Base-by-base conservation (phyloP, 2,113 vertebrate species). In the Oryzias curvinotus region DNA sequence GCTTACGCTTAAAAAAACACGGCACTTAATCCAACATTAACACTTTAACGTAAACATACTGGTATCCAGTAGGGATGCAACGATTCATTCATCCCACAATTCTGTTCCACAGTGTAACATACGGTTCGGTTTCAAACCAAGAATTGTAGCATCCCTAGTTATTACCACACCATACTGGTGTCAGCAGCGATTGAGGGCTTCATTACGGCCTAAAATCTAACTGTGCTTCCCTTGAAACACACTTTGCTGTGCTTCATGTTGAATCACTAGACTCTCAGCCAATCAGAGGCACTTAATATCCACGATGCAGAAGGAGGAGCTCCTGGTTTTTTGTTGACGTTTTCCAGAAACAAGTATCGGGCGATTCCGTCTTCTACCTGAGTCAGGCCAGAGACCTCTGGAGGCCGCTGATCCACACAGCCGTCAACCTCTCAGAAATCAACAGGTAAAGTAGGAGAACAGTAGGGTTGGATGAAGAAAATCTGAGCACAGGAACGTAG, bases 351-450 rank as follows among this genome's bases (percentile, higher is more conserved):
- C 18, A 80, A 72, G 64, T 89, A 14, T 60, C 84, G 0, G 90
- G 86, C 43, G 48, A 26, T 8, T 61, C 78, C 0, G 50, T 67
- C 3, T 13, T 93, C 54, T 75, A 89, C 73, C 85, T 93, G 8
- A 87, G 88, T 46, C 89, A 90, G 73, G 59, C 88, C 42, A 86
- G 83, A 71, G 72, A 81, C 47, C 47, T 67, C 46, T 91, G 87
- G 88, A 80, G 54, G 52, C 91, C 92, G 1, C 51, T 89, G 66
- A 71, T 89, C 52, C 64, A 86, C 46, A 81, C 74, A 17, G 48
- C 26, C 16, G 78, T 80, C 23, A 91, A 92, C 82, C 58, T 93
- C 57, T 83, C 69, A 36, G 73, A 88, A 6, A 73, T 90, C 68
- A 48, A 2, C 30, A 89, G 83, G 90, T 90, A 16, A 61, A 69